Evolutionary conservation across 2,113 vertebrate species (phyloP).

Genomic region (Proteles cristata): DNA sequence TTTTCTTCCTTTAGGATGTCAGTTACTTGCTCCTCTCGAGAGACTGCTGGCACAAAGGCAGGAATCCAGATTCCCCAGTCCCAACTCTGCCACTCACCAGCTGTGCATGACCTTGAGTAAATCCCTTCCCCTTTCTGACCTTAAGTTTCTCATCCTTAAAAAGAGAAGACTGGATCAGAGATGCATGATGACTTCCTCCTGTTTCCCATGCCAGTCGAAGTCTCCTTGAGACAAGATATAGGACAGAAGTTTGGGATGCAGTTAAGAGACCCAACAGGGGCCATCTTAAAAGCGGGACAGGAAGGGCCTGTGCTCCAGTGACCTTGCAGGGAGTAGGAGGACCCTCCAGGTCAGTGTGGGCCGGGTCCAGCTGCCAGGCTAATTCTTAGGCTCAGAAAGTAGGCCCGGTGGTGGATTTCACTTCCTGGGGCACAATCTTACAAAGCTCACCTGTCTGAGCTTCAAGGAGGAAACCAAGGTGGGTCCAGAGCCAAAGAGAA

Average conservation of each 20-base stretch:
- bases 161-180: neutral
- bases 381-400: neutral
- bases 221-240: neutral
- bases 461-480: slow-evolving; percentile 31
- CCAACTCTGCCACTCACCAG: neutral
- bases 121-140: neutral
- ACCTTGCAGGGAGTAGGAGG: neutral
- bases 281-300: neutral
- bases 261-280: neutral
- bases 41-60: neutral
- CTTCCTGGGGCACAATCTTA: neutral
- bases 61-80: neutral
- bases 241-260: neutral
- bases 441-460: neutral
- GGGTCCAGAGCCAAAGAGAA: slow-evolving; percentile 57
- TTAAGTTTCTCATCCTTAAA: slow-evolving; percentile 43
- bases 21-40: neutral
- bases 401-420: neutral
- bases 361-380: neutral
- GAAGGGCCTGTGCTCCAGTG: neutral
- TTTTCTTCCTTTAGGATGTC: neutral
- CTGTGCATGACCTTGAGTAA: neutral
- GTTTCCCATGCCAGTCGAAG: neutral
- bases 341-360: neutral
- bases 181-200: neutral